phyloP scores from a whole-genome alignment of 1,140 invertebrate genomes.

The Pissodes strobi region DNA sequence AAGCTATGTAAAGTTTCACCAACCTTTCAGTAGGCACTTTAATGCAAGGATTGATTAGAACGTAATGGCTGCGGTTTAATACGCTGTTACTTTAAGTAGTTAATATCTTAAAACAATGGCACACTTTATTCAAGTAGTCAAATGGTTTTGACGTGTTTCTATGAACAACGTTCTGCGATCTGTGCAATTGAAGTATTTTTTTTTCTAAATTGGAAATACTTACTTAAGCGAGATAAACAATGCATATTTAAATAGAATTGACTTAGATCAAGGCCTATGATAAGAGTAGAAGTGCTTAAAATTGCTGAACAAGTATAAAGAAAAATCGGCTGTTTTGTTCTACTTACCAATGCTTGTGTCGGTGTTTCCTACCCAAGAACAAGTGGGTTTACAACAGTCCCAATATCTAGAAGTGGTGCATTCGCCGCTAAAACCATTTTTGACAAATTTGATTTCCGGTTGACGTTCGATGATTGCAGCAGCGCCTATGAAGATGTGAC shows the following conservation, averaged over 20 bases:
- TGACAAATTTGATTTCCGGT: slow-evolving; percentile 22
- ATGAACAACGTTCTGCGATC: too few species aligned
- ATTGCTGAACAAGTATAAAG: not conserved
- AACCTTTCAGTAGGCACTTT: too few species aligned
- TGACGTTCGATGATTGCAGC: slow-evolving; percentile 7
- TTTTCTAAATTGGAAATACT: not conserved
- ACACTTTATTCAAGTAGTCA: too few species aligned
- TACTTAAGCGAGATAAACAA: too few species aligned
- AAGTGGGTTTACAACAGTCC: slow-evolving; percentile 40
- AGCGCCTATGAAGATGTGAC: slow-evolving; percentile 2
- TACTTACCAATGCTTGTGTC: slow-evolving; percentile 20
- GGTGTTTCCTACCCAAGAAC: slow-evolving; percentile 29
- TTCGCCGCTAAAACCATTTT: slow-evolving; percentile 13
- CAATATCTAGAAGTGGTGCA: slow-evolving; percentile 34
- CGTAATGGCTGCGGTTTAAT: too few species aligned
- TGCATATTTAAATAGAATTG: not conserved
- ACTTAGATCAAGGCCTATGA: not conserved
- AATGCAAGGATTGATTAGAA: too few species aligned
- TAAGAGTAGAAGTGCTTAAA: not conserved
- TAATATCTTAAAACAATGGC: too few species aligned
- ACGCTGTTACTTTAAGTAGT: too few species aligned
- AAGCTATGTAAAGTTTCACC: too few species aligned
- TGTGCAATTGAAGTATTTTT: not conserved
- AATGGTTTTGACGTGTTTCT: too few species aligned
- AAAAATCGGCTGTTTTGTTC: too few species aligned